These are phyloP conservation scores for Chelonus insularis DNA, from an alignment of 1,140 invertebrate species.

Conservation along the genomic window DNA sequence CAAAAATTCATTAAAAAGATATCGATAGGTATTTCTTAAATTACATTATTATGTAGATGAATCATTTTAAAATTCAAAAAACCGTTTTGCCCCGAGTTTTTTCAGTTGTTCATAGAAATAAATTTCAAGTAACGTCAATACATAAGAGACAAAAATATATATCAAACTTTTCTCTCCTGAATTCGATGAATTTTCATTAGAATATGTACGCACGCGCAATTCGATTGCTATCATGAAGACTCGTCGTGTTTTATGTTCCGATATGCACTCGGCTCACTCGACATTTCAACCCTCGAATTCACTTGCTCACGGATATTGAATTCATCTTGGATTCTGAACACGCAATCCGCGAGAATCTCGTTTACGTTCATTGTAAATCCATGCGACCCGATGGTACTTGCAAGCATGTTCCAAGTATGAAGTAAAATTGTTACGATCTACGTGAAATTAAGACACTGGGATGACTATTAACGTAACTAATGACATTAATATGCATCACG, in stretches of 20 bases:
- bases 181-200: neutral
- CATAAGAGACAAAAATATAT: neutral
- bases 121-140: too few species aligned
- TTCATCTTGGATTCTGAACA: slow-evolving; percentile 23
- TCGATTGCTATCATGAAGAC: slow-evolving; percentile 2
- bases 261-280: neutral
- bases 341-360: slow-evolving; percentile 14
- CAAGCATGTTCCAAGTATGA: neutral
- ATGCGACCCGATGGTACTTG: neutral
- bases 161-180: neutral
- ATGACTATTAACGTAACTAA: slow-evolving; percentile 23
- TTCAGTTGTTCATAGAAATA: too few species aligned
- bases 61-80: too few species aligned
- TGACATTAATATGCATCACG: slow-evolving; percentile 30
- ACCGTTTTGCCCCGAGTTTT: too few species aligned
- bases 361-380: slow-evolving; percentile 10
- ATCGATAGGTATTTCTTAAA: too few species aligned
- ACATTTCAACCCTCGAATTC: slow-evolving; percentile 9
- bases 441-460: slow-evolving; percentile 6
- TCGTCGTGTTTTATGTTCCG: neutral
- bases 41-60: too few species aligned
- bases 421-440: neutral
- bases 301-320: slow-evolving; percentile 24
- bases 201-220: slow-evolving; percentile 1
- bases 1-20: too few species aligned